Base-by-base conservation (phyloP, 1,140 invertebrate genomes). In the Phymastichus coffea region DNA sequence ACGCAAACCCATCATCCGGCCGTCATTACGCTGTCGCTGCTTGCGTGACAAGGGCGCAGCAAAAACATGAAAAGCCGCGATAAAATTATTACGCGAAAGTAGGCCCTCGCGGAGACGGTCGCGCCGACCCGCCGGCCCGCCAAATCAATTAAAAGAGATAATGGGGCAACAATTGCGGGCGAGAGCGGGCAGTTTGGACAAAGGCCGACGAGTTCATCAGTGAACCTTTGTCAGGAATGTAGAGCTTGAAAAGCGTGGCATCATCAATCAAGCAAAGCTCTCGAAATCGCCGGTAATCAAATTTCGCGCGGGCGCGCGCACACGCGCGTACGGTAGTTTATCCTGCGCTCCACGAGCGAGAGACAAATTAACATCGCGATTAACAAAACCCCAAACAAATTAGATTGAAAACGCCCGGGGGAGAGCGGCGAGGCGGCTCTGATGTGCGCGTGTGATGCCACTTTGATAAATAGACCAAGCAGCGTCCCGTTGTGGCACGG, bases 391-490 rank as follows among this genome's bases (percentile, higher is more conserved):
- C n/a, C n/a, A n/a, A n/a, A 76, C 73, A 76, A 75, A 76, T 75
- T 76, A 75, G 74, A 76, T 76, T 75, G 75, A 76, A 76, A 76
- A 70, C 73, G 73, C 74, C 71, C 56, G 66, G 70, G 70, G 74
- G 72, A 68, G 72, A 69, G 49, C 51, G 58, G 49, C 41, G 37
- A 6, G 28, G 28, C 37, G 41, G 68, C 71, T 70, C 70, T 71
- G 69, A 12, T 33, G 28, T 33, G 12, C 12, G 28, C 12, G 33
- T 28, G 37, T 78, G 76, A 78, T 78, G 74, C 74, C 70, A 67
- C 61, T 76, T n/a, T 80, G 76, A 80, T 78, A 74, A 78, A 80
- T 80, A 76, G 76, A 76, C 70, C 71, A 72, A 70, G n/a, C n/a
- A n/a, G n/a, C n/a, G n/a, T n/a, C n/a, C n/a, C n/a, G n/a, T n/a